Conservation (phyloP, 2,888 invertebrate species). For the Gymnosoma rotundatum region DNA sequence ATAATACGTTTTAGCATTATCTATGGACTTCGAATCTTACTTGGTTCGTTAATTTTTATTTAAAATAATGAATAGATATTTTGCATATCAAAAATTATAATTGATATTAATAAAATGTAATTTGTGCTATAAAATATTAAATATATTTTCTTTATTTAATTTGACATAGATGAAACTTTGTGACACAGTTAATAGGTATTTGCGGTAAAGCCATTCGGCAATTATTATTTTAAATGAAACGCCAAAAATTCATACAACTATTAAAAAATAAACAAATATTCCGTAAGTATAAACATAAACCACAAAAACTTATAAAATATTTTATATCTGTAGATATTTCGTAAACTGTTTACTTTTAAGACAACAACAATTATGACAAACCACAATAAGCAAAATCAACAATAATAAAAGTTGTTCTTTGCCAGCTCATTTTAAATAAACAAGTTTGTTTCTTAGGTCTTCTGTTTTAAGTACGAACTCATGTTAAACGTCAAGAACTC, state of each 20-base stretch:
- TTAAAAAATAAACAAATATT: neutral
- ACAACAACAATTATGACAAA: conserved; percentile 5
- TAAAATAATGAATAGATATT: no score
- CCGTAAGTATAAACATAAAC: conserved; percentile 19
- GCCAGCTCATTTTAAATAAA: conserved; percentile 22
- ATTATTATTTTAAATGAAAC: neutral
- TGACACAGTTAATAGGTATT: no score
- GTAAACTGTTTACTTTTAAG: neutral
- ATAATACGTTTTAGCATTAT: no score
- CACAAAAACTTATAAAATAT: conserved; percentile 18
- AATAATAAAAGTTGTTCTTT: conserved; percentile 16
- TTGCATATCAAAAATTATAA: no score
- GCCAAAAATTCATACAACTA: neutral
- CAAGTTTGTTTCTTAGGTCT: conserved; percentile 69
- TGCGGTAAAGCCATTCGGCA: no score
- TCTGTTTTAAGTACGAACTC: conserved; percentile 36
- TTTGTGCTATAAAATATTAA: no score
- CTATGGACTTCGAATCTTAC: no score
- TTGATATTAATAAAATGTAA: no score
- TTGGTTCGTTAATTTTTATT: no score
- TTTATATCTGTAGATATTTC: conserved; percentile 4
- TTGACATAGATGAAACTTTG: no score
- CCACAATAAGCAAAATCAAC: conserved; percentile 1
- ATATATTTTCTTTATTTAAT: no score
- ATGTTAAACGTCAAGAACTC: conserved; percentile 28